Conservation (phyloP, 2,797 vertebrate species). For the Prunella strophiata region DNA sequence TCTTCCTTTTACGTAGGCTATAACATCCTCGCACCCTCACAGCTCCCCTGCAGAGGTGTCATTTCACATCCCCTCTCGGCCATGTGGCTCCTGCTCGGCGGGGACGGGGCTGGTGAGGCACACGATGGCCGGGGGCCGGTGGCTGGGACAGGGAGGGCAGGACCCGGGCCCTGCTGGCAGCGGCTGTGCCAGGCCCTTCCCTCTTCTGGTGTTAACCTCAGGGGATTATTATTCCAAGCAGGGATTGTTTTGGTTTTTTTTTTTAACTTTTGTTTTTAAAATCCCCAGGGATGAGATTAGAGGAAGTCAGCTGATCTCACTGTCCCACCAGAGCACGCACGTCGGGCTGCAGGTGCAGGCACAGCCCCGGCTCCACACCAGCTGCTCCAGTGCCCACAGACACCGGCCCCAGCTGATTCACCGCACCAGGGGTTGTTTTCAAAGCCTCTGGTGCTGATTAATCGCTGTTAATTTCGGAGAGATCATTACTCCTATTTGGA, state of each 20-base stretch:
- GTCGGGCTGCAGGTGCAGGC: rapidly evolving
- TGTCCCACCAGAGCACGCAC: rapidly evolving
- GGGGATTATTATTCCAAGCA: too few relatives aligned
- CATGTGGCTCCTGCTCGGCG: rapidly evolving
- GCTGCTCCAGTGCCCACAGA: neutral
- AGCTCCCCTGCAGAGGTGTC: neutral
- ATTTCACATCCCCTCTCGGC: neutral
- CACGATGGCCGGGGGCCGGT: rapidly evolving
- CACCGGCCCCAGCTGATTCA: rapidly evolving
- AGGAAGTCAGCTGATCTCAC: neutral
- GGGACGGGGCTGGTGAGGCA: rapidly evolving
- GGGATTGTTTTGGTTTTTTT: neutral
- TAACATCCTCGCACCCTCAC: neutral
- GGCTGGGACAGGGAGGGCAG: neutral
- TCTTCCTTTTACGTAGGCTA: neutral
- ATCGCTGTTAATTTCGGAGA: neutral
- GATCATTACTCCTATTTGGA: slow-evolving; percentile 26
- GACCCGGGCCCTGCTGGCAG: rapidly evolving
- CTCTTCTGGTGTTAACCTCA: neutral
- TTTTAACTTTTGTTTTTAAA: neutral
- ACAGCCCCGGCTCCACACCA: rapidly evolving
- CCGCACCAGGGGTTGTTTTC: neutral
- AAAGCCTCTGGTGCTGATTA: neutral
- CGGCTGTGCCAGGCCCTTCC: rapidly evolving
- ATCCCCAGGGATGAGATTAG: neutral